Evolutionary conservation across 2,888 invertebrate species (phyloP).

Genomic region (Sialis fuliginosa): DNA sequence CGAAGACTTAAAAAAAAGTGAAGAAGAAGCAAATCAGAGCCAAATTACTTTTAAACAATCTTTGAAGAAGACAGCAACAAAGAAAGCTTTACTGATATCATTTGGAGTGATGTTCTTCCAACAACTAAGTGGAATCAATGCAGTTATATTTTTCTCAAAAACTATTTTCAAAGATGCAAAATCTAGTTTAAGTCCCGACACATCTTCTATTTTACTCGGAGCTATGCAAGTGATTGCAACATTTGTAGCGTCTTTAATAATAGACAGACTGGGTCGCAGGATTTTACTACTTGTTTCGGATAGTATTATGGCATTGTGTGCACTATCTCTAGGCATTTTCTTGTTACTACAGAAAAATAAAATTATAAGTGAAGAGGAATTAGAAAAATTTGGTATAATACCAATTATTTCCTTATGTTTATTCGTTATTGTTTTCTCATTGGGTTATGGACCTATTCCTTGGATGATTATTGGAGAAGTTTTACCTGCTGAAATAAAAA

Average conservation of each 20-base stretch:
- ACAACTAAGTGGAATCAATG: slow-evolving; percentile 70
- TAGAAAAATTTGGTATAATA: slow-evolving; percentile 46
- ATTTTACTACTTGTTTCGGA: slow-evolving; percentile 56
- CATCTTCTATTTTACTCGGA: slow-evolving; percentile 67
- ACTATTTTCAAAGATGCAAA: slow-evolving; percentile 54
- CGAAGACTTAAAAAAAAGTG: slow-evolving; percentile 34
- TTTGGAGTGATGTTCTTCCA: slow-evolving; percentile 79
- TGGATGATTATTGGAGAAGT: slow-evolving; percentile 76
- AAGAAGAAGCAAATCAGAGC: slow-evolving; percentile 32
- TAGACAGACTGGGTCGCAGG: slow-evolving; percentile 67
- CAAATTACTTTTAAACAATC: slow-evolving; percentile 35
- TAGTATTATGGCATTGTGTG: slow-evolving; percentile 48
- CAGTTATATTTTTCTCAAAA: slow-evolving; percentile 63
- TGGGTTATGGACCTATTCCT: slow-evolving; percentile 78
- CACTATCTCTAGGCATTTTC: slow-evolving; percentile 51
- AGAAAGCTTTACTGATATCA: slow-evolving; percentile 50
- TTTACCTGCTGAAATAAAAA: slow-evolving; percentile 62
- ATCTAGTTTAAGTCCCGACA: slow-evolving; percentile 33
- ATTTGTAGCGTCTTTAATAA: slow-evolving; percentile 52
- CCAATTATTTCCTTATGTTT: slow-evolving; percentile 55
- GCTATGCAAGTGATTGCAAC: slow-evolving; percentile 64
- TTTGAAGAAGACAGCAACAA: slow-evolving; percentile 40
- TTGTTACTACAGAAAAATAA: slow-evolving; percentile 33
- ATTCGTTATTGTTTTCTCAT: slow-evolving; percentile 63
- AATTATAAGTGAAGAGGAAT: slow-evolving; percentile 21